These are phyloP conservation scores for Labroides dimidiatus DNA, from an alignment of 2,797 vertebrate species.

Conservation along the genomic window DNA sequence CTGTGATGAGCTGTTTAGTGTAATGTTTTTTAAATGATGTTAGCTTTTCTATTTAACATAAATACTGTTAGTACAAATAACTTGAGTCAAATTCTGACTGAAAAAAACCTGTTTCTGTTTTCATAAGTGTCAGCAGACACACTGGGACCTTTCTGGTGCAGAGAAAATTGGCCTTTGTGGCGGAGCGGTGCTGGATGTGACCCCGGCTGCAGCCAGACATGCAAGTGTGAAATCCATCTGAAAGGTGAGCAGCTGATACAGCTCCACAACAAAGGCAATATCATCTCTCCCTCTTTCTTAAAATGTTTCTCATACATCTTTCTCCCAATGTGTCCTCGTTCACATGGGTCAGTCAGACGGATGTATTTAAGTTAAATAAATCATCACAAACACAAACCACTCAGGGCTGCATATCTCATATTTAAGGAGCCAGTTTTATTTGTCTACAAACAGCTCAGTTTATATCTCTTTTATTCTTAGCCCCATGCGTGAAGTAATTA, in stretches of 20 bases:
- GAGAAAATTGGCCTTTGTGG: slow-evolving; percentile 84
- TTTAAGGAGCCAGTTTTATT: slow-evolving; percentile 3
- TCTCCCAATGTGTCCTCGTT: slow-evolving; percentile 55
- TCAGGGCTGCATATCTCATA: slow-evolving; percentile 1
- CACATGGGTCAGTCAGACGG: slow-evolving; percentile 28
- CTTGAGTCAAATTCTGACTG: not conserved
- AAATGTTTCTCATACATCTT: slow-evolving; percentile 67
- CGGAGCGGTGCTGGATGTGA: slow-evolving; percentile 79
- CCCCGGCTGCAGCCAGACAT: slow-evolving; percentile 78
- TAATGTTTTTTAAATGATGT: too few species aligned
- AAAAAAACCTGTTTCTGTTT: slow-evolving; percentile 36
- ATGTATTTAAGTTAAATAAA: slow-evolving; percentile 35
- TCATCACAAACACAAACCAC: slow-evolving; percentile 15
- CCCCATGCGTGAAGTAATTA: slow-evolving; percentile 86
- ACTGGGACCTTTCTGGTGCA: slow-evolving; percentile 52
- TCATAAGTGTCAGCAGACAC: slow-evolving; percentile 69
- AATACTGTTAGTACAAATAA: not conserved
- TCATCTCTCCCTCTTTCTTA: slow-evolving; percentile 72
- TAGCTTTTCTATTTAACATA: not conserved
- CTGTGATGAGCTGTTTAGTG: too few species aligned
- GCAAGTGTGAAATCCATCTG: slow-evolving; percentile 88
- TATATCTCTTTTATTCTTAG: slow-evolving; percentile 30
- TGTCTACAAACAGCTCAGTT: not conserved
- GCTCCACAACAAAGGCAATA: slow-evolving; percentile 85
- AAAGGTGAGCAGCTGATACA: slow-evolving; percentile 87